A percentile compares a stretch with the other conserved stretches of the same genome.
phyloP scores from a whole-genome alignment of 2,113 vertebrate species.

The Mugil cephalus region DNA sequence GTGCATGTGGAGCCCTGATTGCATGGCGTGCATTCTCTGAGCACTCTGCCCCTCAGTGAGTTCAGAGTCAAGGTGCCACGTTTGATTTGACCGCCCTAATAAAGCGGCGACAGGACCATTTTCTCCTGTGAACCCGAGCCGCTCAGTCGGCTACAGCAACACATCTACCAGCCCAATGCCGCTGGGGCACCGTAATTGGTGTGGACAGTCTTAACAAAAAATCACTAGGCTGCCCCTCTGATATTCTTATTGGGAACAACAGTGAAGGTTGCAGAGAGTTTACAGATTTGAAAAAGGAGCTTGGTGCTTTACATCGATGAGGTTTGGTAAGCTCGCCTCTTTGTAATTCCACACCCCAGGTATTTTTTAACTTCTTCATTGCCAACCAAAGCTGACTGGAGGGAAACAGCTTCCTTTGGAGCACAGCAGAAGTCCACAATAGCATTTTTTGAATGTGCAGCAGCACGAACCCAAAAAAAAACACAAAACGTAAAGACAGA shows the following conservation, averaged over 20 bases:
- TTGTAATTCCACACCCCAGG: background rate
- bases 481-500: conserved; percentile 12
- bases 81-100: conserved; percentile 77
- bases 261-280: conserved; percentile 39
- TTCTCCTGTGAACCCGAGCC: conserved; percentile 61
- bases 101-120: conserved; percentile 73
- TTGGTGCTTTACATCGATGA: background rate
- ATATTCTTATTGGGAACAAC: conserved; percentile 52
- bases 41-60: conserved; percentile 12
- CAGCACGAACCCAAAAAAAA: background rate
- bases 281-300: conserved; percentile 16
- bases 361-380: background rate
- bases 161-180: conserved; percentile 16
- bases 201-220: conserved; percentile 67
- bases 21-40: conserved; percentile 28
- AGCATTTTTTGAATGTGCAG: background rate
- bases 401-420: background rate
- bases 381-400: background rate
- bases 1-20: background rate
- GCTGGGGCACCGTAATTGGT: conserved; percentile 41
- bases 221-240: conserved; percentile 52
- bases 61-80: conserved; percentile 64
- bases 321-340: too few relatives aligned
- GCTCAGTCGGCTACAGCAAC: conserved; percentile 26
- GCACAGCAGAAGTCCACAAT: background rate